Evolutionary conservation across 2,113 vertebrate species (phyloP), one percentile per base, ranked within the genome.

Genomic region (Solea solea): DNA sequence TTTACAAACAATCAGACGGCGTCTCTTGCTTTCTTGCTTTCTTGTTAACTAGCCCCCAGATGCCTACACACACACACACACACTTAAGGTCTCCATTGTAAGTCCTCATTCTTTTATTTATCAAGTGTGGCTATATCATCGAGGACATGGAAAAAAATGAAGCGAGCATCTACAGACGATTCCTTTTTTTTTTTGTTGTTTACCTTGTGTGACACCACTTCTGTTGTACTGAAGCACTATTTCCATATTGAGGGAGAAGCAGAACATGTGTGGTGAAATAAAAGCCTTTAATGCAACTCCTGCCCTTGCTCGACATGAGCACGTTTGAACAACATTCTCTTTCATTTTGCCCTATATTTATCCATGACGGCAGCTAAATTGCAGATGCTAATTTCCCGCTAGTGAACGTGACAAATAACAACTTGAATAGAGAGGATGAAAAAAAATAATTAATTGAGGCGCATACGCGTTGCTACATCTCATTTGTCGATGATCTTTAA

Each of bases 1-100:
- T 85, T 85, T 74, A 77, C 74, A 40, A 82, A 84, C 86, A 82
- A 83, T 87, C 62, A 70, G 57, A 77, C 70, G 64, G 46, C 28
- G 74, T 81, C 80, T 85, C 76, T 75, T 48, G 64, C 41, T 72
- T 82, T 85, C 76, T 75, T 48, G 64, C 41, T 72, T 82, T 78
- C 73, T 82, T 80, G 74, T 82, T 80, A 84, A 86, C 74, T 77
- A 78, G 70, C 54, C 66, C 69, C 72, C 25, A 46, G 67, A 79
- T 53, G 67, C 63, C 60, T 48, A 56, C 53, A 53, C 42, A 63
- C 66, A 74, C 64, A 61, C 57, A 42, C 56, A 16, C n/a, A 44
- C n/a, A 41, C 45, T 41, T 64, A 72, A 82, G 72, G 45, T 69
- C 56, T 80, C 60, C 49, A 56, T 69, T 49, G 62, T 73, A 69